Conservation (phyloP, 1,140 invertebrate species). For the Dufourea novaeangliae region DNA sequence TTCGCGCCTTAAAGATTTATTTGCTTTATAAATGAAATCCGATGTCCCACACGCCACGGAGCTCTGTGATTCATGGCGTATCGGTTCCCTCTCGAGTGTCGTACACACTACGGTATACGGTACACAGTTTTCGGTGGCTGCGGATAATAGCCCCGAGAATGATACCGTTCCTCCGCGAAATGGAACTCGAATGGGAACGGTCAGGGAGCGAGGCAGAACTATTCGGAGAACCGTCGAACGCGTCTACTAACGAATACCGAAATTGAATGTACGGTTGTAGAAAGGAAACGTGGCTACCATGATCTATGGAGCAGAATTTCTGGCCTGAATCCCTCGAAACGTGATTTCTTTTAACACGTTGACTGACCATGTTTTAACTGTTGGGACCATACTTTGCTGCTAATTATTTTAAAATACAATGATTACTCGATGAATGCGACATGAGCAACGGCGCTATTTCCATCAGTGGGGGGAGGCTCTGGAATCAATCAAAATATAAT, state of each 20-base stretch:
- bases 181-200: conserved; percentile 53
- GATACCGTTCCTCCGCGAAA: conserved; percentile 47
- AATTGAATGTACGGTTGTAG: conserved; percentile 51
- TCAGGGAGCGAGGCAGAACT: conserved; percentile 42
- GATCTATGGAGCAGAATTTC: conserved; percentile 8
- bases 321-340: no score
- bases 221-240: conserved; percentile 24
- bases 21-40: conserved; percentile 72
- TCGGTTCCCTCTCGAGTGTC: conserved; percentile 58
- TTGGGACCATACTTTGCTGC: no score
- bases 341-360: no score
- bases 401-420: no score
- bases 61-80: conserved; percentile 63
- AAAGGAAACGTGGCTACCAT: conserved; percentile 1
- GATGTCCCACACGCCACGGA: conserved; percentile 54
- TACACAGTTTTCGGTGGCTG: conserved; percentile 57
- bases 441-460: no score
- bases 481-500: no score
- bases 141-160: conserved; percentile 59
- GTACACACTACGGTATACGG: conserved; percentile 45
- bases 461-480: no score
- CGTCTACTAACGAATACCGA: conserved; percentile 57
- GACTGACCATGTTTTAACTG: no score
- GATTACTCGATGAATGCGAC: no score
- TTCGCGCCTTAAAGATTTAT: conserved; percentile 71